Conservation (phyloP, 2,888 invertebrate genomes). For the Seira sanloemensis region DNA sequence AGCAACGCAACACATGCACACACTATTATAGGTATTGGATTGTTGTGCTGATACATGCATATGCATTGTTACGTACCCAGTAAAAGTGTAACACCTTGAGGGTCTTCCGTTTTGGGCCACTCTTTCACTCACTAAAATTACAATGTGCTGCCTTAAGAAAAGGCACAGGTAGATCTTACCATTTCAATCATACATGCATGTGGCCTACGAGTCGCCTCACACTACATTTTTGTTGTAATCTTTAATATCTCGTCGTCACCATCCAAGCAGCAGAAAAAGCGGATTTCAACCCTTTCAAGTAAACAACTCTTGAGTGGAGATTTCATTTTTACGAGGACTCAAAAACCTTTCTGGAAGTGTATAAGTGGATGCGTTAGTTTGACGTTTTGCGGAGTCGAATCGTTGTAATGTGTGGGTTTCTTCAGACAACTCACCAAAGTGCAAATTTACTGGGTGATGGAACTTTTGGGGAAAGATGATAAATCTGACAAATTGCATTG, state of each 20-base stretch:
- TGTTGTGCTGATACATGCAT: too few relatives aligned
- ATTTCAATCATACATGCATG: too few relatives aligned
- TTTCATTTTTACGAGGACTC: background rate
- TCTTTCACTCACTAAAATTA: background rate
- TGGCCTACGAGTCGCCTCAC: background rate
- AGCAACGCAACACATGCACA: background rate
- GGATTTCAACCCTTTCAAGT: background rate
- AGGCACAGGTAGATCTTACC: background rate
- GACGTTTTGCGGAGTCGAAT: too few relatives aligned
- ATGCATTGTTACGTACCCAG: constrained; percentile 14
- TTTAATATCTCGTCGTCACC: background rate
- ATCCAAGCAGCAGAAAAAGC: background rate
- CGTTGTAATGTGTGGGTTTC: background rate
- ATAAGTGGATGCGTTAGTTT: too few relatives aligned
- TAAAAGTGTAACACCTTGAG: constrained; percentile 60
- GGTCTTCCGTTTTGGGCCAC: constrained; percentile 46
- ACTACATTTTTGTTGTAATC: background rate
- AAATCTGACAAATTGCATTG: background rate
- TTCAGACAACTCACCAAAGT: background rate
- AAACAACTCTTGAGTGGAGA: background rate
- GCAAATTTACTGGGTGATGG: background rate
- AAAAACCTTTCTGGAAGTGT: too few relatives aligned
- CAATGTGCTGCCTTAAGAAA: background rate
- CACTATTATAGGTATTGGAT: background rate
- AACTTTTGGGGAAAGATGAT: background rate